A percentile compares a stretch with the other conserved stretches of the same genome.
Conservation (phyloP, 2,888 invertebrate species). For the Dorcus parallelipipedus region DNA sequence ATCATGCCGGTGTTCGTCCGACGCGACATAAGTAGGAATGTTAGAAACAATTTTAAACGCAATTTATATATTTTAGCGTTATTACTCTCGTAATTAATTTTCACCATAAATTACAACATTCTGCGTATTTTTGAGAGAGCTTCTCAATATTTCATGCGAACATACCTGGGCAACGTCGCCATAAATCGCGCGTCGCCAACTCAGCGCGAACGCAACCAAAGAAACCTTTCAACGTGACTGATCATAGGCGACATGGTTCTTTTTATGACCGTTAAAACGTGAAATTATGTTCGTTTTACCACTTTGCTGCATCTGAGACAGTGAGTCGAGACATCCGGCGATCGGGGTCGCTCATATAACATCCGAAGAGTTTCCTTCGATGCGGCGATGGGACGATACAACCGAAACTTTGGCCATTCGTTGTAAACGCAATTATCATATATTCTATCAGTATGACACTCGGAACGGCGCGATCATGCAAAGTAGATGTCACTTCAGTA, state of each 20-base stretch:
- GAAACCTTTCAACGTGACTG: neutral
- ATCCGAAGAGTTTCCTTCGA: slow-evolving; percentile 33
- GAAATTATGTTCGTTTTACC: neutral
- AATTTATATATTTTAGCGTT: too few relatives aligned
- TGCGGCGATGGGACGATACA: slow-evolving; percentile 29
- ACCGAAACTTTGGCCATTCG: slow-evolving; percentile 45
- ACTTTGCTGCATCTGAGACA: slow-evolving; percentile 16
- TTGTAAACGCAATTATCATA: slow-evolving; percentile 46
- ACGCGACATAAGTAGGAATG: too few relatives aligned
- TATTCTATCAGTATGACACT: slow-evolving; percentile 46
- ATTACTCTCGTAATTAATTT: too few relatives aligned
- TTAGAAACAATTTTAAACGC: too few relatives aligned
- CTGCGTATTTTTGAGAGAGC: neutral
- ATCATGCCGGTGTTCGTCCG: too few relatives aligned
- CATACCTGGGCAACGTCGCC: neutral
- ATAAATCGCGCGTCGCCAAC: neutral
- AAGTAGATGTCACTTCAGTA: slow-evolving; percentile 38
- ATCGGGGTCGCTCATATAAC: slow-evolving; percentile 20
- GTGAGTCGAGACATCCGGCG: slow-evolving; percentile 18
- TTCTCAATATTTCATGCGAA: neutral
- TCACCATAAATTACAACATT: neutral
- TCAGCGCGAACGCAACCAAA: neutral
- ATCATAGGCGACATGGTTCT: neutral
- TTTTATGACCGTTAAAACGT: neutral
- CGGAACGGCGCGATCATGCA: slow-evolving; percentile 46